phyloP scores from a whole-genome alignment of 1,140 invertebrate genomes.

The Cheumatopsyche charites region DNA sequence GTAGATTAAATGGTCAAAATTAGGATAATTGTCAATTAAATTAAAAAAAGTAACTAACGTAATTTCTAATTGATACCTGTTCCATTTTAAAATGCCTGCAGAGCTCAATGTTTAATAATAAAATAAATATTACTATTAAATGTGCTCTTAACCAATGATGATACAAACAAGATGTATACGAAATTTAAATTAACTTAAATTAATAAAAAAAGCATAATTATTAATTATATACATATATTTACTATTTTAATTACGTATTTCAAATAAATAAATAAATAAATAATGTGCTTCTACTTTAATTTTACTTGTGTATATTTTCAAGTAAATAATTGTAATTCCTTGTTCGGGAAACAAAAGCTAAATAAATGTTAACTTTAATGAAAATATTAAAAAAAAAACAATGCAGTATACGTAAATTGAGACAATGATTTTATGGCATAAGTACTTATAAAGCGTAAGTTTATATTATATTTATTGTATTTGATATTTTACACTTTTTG shows the following conservation, averaged over 20 bases:
- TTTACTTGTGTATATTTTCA: slow-evolving; percentile 28
- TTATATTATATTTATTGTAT: slow-evolving; percentile 40
- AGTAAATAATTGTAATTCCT: slow-evolving; percentile 25
- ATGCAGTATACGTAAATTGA: slow-evolving; percentile 49
- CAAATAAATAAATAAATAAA: slow-evolving; percentile 27
- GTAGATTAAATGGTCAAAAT: slow-evolving; percentile 46
- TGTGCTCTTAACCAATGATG: slow-evolving; percentile 45
- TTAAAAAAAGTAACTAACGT: slow-evolving; percentile 23
- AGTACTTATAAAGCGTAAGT: slow-evolving; percentile 48
- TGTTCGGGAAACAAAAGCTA: slow-evolving; percentile 22
- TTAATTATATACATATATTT: slow-evolving; percentile 38
- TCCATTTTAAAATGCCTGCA: slow-evolving; percentile 41
- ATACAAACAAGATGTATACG: slow-evolving; percentile 49
- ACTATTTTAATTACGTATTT: slow-evolving; percentile 49
- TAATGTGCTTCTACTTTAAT: slow-evolving; percentile 29
- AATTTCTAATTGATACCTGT: slow-evolving; percentile 42
- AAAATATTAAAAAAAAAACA: slow-evolving; percentile 1
- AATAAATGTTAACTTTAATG: slow-evolving; percentile 19
- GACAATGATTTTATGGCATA: slow-evolving; percentile 48
- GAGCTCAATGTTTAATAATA: slow-evolving; percentile 30
- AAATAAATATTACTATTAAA: slow-evolving; percentile 29
- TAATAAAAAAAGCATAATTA: slow-evolving; percentile 32
- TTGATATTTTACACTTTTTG: slow-evolving; percentile 49
- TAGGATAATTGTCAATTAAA: slow-evolving; percentile 49
- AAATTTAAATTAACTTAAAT: slow-evolving; percentile 40